Conservation (phyloP, 1,140 invertebrate genomes). For the Forficula auricularia region DNA sequence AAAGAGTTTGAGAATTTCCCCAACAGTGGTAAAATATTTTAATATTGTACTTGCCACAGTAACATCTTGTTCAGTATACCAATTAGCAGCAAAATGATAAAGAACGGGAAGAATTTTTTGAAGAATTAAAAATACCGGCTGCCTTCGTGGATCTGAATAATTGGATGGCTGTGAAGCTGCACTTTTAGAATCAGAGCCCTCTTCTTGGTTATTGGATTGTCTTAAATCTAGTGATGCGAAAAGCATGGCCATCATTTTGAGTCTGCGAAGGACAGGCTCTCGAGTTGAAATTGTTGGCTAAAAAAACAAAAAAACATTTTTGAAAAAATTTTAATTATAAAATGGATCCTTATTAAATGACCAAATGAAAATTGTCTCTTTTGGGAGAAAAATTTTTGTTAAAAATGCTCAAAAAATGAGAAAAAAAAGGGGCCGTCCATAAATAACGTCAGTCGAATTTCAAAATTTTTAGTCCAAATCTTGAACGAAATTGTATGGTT, state of each 20-base stretch:
- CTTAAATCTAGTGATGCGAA: slow-evolving; percentile 43
- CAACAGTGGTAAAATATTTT: too few species aligned
- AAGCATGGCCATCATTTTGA: slow-evolving; percentile 53
- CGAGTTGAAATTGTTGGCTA: slow-evolving; percentile 1
- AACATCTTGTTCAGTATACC: not conserved
- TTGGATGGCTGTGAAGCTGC: slow-evolving; percentile 9
- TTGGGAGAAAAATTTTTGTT: too few species aligned
- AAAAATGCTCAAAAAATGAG: too few species aligned
- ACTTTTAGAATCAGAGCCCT: slow-evolving; percentile 16
- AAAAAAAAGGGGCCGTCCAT: too few species aligned
- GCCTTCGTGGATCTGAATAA: slow-evolving; percentile 13
- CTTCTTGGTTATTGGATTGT: slow-evolving; percentile 15
- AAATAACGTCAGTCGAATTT: too few species aligned
- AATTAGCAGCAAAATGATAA: slow-evolving; percentile 12
- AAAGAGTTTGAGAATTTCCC: slow-evolving; percentile 6
- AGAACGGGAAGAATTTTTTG: slow-evolving; percentile 41
- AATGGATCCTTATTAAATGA: not conserved
- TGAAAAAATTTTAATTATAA: not conserved
- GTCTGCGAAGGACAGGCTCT: slow-evolving; percentile 30
- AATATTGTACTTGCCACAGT: not conserved
- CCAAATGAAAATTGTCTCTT: too few species aligned
- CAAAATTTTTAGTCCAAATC: too few species aligned
- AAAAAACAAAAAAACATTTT: too few species aligned
- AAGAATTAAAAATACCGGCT: slow-evolving; percentile 33
- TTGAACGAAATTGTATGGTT: too few species aligned